Evolutionary conservation across 2,797 vertebrate genomes (phyloP).

Genomic region (Acanthurus lineatus): DNA sequence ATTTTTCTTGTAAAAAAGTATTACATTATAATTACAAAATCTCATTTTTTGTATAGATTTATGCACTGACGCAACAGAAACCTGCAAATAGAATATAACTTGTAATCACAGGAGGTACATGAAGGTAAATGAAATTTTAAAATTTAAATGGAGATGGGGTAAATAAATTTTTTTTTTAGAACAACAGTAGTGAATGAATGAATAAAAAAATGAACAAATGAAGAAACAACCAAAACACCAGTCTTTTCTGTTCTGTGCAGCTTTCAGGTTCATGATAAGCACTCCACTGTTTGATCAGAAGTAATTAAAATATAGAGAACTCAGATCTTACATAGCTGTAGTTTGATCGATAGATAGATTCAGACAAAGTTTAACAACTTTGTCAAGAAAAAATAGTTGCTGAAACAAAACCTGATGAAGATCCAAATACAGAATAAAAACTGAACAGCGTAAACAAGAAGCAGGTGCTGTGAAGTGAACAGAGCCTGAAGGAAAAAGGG

Average conservation of each 20-base stretch:
- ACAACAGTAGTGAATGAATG: too few relatives aligned
- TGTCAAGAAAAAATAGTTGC: background rate
- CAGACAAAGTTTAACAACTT: background rate
- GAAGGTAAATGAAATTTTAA: too few relatives aligned
- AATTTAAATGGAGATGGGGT: too few relatives aligned
- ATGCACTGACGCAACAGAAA: too few relatives aligned
- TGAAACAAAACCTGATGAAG: background rate
- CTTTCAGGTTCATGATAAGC: too few relatives aligned
- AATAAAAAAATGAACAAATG: background rate
- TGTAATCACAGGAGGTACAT: too few relatives aligned
- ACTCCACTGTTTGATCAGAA: background rate
- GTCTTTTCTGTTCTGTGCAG: background rate
- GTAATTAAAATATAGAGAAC: background rate
- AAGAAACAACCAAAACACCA: background rate
- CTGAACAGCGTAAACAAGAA: background rate
- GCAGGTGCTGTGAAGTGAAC: slow-evolving; percentile 1
- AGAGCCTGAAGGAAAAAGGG: slow-evolving; percentile 31
- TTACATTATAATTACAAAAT: too few relatives aligned
- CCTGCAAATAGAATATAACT: too few relatives aligned
- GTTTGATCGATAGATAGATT: background rate
- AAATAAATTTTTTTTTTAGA: too few relatives aligned
- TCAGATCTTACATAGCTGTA: background rate
- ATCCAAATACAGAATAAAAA: background rate
- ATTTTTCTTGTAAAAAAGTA: too few relatives aligned
- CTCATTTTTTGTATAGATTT: too few relatives aligned